Evolutionary conservation across 2,797 vertebrate species (phyloP).

Genomic region (Distichodus sexfasciatus): DNA sequence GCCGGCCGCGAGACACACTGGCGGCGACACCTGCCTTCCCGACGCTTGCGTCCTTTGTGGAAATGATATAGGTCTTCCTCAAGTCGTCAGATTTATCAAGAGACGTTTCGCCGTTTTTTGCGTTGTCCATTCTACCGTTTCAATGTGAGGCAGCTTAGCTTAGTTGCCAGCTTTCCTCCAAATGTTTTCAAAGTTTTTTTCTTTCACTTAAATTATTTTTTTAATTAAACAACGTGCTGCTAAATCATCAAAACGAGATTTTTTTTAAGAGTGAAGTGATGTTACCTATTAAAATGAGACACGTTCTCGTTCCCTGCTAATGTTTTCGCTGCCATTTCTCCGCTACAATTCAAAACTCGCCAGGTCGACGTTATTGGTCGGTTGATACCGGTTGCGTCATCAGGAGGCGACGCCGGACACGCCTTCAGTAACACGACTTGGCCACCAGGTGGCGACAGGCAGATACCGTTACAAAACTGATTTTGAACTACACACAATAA

Average conservation of each 20-base stretch:
- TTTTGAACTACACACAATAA: no score
- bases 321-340: constrained; percentile 59
- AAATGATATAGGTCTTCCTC: constrained; percentile 82
- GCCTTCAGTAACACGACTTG: neutral
- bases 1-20: constrained; percentile 48
- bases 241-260: neutral
- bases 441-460: neutral
- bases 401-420: no score
- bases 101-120: constrained; percentile 46
- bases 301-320: constrained; percentile 53
- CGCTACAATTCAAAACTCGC: constrained; percentile 75
- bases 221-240: no score
- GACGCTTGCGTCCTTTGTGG: constrained; percentile 64
- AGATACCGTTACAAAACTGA: no score
- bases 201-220: no score
- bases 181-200: no score
- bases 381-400: constrained; percentile 41
- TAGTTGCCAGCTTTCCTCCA: no score
- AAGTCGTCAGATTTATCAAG: constrained; percentile 61
- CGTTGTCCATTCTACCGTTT: constrained; percentile 29
- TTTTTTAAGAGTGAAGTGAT: neutral
- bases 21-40: constrained; percentile 37
- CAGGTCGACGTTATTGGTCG: constrained; percentile 63
- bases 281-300: neutral
- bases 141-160: no score